phyloP scores from a whole-genome alignment of 1,140 invertebrate genomes.

The Gonioctena quinquepunctata region DNA sequence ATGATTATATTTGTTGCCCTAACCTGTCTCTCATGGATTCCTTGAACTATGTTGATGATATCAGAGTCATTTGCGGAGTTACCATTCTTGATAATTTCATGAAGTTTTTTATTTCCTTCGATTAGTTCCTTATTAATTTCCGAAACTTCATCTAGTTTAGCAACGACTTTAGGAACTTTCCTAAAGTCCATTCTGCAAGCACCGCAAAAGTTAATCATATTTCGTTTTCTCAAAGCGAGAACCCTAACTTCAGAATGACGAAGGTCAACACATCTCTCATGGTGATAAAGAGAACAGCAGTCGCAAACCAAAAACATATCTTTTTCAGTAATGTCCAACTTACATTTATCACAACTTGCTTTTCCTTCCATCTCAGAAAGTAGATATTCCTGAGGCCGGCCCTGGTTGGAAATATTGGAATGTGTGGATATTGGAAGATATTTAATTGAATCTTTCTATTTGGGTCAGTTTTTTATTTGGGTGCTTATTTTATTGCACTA shows the following conservation, averaged over 20 bases:
- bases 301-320: background rate
- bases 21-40: background rate
- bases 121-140: background rate
- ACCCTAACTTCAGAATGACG: background rate
- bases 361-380: too few species aligned
- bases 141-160: background rate
- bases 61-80: background rate
- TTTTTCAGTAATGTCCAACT: background rate
- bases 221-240: background rate
- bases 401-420: too few species aligned
- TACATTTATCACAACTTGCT: background rate
- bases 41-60: background rate
- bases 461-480: too few species aligned
- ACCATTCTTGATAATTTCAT: background rate
- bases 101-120: background rate
- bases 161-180: background rate
- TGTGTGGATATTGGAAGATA: too few species aligned
- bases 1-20: background rate
- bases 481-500: too few species aligned
- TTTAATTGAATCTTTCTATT: too few species aligned
- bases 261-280: background rate
- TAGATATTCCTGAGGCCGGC: too few species aligned
- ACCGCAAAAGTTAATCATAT: background rate
- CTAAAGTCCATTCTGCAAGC: background rate
- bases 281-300: constrained; percentile 1